Evolutionary conservation across 2,888 invertebrate genomes (phyloP), one percentile per base, ranked within the genome.

Genomic region (Nineta flava): DNA sequence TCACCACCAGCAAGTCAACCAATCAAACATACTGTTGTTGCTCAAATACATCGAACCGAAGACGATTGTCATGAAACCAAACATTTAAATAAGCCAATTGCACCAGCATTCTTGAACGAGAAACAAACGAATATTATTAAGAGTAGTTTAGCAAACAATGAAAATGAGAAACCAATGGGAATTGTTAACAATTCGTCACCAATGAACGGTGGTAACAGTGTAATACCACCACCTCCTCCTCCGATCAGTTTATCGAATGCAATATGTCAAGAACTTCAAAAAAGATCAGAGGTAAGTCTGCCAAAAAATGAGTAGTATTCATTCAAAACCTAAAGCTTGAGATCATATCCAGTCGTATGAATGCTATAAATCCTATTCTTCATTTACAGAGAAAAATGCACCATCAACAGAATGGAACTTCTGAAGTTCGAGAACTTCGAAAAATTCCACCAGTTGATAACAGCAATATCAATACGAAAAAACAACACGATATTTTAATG

Each of bases 401-500:
- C 2, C 5, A 38, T 38, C 15, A 38, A 5, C 15, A 38, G n/a
- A 38, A 38, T 38, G 38, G n/a, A 15, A 38, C 26, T 7, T 26
- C 26, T 26, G 26, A 26, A 6, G 26, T 26, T 7, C 26, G 26
- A 5, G 26, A 26, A 26, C 26, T 26, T 26, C 26, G 26, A 26
- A 26, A 26, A 26, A 26, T 7, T 6, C 4, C 26, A 26, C 7
- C 26, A 26, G 7, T 26, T 3, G 26, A 26, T 26, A 26, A 7
- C 7, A 26, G 26, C 26, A 26, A 1, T 26, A 26, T 26, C 26
- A 26, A 26, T 7, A 26, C 26, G 7, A 26, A 26, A 7, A 26
- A 26, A 7, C 79, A 81, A 56, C 86, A 86, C 60, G 76, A 77
- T 56, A 82, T 82, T 57, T 67, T 91, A 54, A 91, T 91, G 84